Evolutionary conservation across 2,888 invertebrate species (phyloP).

Genomic region (Diogma glabrata): DNA sequence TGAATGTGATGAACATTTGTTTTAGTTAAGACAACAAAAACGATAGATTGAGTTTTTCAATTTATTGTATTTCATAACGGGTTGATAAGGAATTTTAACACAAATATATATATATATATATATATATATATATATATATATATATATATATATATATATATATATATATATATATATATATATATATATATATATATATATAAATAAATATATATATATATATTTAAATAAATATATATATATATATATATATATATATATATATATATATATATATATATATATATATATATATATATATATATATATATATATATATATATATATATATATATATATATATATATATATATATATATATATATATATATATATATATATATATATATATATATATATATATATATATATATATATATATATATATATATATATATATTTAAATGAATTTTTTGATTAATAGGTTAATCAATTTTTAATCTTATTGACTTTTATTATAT

Average conservation of each 20-base stretch:
- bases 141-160: constrained; percentile 6
- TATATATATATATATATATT: no score
- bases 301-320: constrained; percentile 6
- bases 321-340: constrained; percentile 3
- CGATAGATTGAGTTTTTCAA: no score
- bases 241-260: constrained; percentile 9
- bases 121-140: constrained; percentile 1
- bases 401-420: no score
- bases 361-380: background rate
- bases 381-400: background rate
- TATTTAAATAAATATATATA: constrained; percentile 1
- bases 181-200: constrained; percentile 9
- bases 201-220: constrained; percentile 7
- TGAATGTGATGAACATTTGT: no score
- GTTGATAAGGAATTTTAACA: no score
- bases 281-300: constrained; percentile 8
- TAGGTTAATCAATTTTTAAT: no score
- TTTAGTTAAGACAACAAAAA: no score
- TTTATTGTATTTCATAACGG: no score
- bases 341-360: background rate
- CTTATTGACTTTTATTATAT: no score
- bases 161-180: constrained; percentile 9
- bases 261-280: constrained; percentile 9
- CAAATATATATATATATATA: background rate
- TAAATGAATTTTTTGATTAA: no score